Evolutionary conservation across 2,888 invertebrate species (phyloP), one percentile per base, ranked within the genome.

Genomic region (Eledone cirrhosa): DNA sequence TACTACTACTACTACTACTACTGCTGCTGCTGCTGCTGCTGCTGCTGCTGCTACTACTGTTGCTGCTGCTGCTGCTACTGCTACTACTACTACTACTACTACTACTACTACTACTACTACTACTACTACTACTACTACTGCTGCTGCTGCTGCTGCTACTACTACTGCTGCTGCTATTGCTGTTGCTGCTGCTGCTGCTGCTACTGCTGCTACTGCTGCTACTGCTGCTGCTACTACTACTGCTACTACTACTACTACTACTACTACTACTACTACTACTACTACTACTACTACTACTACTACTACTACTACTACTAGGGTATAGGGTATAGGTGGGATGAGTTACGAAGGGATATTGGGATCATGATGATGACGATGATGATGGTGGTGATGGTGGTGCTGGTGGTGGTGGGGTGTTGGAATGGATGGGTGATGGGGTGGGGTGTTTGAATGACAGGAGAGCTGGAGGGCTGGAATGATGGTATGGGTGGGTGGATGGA

Each of bases 141-240:
- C 59, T 59, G n/a, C n/a, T n/a, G n/a, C n/a, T n/a, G n/a, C n/a
- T n/a, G n/a, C n/a, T n/a, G n/a, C n/a, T n/a, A n/a, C n/a, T n/a
- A n/a, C n/a, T n/a, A n/a, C n/a, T n/a, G n/a, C n/a, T n/a, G n/a
- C n/a, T n/a, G n/a, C n/a, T n/a, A n/a, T n/a, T n/a, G n/a, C n/a
- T n/a, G n/a, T n/a, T n/a, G n/a, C 59, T 19, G 76, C 78, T 78
- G 75, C 14, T 63, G 75, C 8, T 24, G n/a, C n/a, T 24, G 24
- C n/a, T 33, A n/a, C n/a, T 48, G 48, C 77, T 31, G 7, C 5
- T 7, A 76, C 33, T n/a, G 19, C n/a, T 22, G 48, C 5, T 22
- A 76, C 33, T 76, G 27, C 33, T 27, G 24, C 29, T 31, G n/a
- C 33, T 59, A 59, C 59, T 59, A 59, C 59, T 59, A 59, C 59